A percentile compares a stretch with the other conserved stretches of the same genome.
Conservation (phyloP, 2,797 vertebrate species). For the Anguilla marmorata region DNA sequence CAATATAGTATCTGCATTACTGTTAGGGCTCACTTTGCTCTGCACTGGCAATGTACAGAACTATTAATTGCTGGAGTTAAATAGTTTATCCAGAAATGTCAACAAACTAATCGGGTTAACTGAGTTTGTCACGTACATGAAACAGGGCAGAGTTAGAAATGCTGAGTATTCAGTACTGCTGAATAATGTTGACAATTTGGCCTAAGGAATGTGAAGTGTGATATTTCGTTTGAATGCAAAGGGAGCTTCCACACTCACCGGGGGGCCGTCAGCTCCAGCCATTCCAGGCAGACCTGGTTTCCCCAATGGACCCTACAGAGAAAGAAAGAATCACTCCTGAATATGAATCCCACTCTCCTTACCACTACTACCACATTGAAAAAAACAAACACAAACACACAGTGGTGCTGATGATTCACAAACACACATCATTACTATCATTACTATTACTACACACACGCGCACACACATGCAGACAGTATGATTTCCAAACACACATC, state of each 20-base stretch:
- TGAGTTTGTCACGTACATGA: no score
- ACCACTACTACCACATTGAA: neutral
- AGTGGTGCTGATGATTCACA: neutral
- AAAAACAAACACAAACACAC: neutral
- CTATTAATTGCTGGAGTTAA: no score
- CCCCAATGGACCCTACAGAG: constrained; percentile 85
- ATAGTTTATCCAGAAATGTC: no score
- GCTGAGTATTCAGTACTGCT: neutral
- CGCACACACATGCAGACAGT: constrained; percentile 24
- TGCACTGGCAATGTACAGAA: no score
- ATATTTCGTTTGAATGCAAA: neutral
- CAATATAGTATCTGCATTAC: no score
- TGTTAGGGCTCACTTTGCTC: no score
- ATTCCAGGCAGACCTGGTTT: constrained; percentile 91
- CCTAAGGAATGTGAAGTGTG: neutral
- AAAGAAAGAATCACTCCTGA: neutral
- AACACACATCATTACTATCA: neutral
- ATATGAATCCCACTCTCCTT: neutral
- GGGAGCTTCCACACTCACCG: constrained; percentile 70
- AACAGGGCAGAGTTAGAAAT: no score
- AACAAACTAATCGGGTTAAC: no score
- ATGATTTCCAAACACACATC: neutral
- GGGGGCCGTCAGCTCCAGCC: constrained; percentile 89
- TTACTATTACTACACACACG: neutral
- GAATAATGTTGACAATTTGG: neutral